These are phyloP conservation scores for Gymnocypris eckloni DNA, from an alignment of 2,797 vertebrate species.

Conservation along the genomic window DNA sequence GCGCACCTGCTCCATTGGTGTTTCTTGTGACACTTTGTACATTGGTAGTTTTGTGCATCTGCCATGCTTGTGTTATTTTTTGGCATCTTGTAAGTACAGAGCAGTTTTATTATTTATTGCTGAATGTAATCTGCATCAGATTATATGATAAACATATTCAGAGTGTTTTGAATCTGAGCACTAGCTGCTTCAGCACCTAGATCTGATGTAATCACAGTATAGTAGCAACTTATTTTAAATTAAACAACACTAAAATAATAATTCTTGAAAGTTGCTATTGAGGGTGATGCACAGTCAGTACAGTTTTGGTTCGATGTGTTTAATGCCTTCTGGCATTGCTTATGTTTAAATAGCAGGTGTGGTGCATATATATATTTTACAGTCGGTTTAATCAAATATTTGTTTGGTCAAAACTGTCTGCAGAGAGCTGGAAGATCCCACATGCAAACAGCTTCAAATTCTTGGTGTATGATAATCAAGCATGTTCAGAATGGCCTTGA, in stretches of 20 bases:
- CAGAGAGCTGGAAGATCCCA: background rate
- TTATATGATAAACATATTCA: conserved; percentile 31
- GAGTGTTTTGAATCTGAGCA: background rate
- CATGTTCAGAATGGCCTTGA: background rate
- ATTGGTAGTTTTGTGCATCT: background rate
- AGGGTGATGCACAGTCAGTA: background rate
- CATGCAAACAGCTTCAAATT: background rate
- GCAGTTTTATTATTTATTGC: conserved; percentile 40
- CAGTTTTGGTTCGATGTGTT: background rate
- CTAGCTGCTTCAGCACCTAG: background rate
- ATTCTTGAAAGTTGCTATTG: background rate
- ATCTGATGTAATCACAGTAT: background rate
- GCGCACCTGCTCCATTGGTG: background rate
- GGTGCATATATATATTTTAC: background rate
- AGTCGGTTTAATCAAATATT: background rate
- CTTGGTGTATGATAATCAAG: background rate
- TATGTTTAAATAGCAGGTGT: background rate
- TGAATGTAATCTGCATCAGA: conserved; percentile 60
- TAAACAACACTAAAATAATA: background rate
- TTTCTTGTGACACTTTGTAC: conserved; percentile 28
- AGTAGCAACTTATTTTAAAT: background rate
- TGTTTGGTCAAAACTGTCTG: background rate
- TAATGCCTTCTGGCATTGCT: background rate
- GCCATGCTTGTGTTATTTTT: conserved; percentile 3
- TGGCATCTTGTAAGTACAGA: conserved; percentile 21